These are phyloP conservation scores for Drosophila neonasuta DNA, from an alignment of 2,888 invertebrate species.

Conservation along the genomic window DNA sequence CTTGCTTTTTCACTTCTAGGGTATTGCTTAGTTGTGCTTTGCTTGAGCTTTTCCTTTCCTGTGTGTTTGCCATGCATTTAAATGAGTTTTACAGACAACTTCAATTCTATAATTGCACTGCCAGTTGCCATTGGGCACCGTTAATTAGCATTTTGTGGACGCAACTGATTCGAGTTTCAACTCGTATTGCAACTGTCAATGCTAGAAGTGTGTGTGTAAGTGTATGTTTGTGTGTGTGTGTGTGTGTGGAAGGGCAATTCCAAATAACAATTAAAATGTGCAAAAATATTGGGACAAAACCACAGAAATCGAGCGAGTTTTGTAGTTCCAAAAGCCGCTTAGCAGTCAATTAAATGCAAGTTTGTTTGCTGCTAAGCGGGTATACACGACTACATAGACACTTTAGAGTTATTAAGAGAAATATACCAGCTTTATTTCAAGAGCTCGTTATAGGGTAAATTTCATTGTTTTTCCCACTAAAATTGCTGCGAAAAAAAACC, in stretches of 20 bases:
- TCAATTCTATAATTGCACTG: conserved; percentile 54
- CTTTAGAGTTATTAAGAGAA: too few relatives aligned
- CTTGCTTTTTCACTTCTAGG: neutral
- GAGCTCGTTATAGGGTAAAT: neutral
- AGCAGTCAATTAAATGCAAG: conserved; percentile 56
- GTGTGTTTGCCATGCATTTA: conserved; percentile 52
- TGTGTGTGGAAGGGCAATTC: conserved; percentile 8
- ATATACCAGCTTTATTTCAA: too few relatives aligned
- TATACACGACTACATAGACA: neutral
- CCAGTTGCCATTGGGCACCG: conserved; percentile 41
- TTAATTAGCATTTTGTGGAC: conserved; percentile 50
- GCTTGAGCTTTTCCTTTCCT: neutral
- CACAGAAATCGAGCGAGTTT: conserved; percentile 8
- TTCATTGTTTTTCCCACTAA: neutral
- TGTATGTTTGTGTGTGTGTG: neutral
- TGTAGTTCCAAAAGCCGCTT: conserved; percentile 44
- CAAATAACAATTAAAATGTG: conserved; percentile 39
- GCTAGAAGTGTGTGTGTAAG: neutral
- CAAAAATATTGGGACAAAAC: conserved; percentile 24
- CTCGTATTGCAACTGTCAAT: conserved; percentile 7
- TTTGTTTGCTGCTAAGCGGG: conserved; percentile 17
- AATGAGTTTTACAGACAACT: conserved; percentile 48
- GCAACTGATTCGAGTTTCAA: conserved; percentile 16
- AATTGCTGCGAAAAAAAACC: neutral
- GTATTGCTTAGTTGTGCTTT: neutral